phyloP scores from a whole-genome alignment of 64 coral and sea anemone species.

The Montipora cactus region DNA sequence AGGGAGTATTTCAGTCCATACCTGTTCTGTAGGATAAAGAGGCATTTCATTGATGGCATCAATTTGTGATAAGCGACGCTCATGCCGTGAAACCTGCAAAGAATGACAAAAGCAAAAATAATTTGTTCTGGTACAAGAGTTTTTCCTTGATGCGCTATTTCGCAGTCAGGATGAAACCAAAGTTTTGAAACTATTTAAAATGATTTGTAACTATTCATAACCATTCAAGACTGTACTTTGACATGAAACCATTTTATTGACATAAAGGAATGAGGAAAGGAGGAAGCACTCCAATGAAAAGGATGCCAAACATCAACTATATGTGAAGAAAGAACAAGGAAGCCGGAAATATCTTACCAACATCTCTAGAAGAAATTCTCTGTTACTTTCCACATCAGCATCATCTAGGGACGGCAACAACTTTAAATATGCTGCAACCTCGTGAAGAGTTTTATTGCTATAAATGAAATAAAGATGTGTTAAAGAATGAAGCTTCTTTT shows the following conservation, averaged over 20 bases:
- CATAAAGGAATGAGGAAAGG: no score
- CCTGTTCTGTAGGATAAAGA: conserved; percentile 96
- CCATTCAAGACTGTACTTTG: no score
- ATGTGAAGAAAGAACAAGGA: no score
- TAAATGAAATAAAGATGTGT: not conserved
- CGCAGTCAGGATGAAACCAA: not conserved
- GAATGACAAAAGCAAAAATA: not conserved
- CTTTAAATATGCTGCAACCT: conserved; percentile 97
- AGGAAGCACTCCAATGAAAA: no score
- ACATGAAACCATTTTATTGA: no score
- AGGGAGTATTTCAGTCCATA: not conserved
- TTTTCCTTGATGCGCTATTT: not conserved
- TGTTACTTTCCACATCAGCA: conserved; percentile 62
- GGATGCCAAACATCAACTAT: not conserved
- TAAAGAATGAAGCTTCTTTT: not conserved
- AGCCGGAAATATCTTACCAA: conserved; percentile 58
- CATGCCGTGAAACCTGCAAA: conserved; percentile 91
- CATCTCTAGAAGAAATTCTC: conserved; percentile 93
- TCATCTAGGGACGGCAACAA: conserved; percentile 78
- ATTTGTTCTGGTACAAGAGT: no score
- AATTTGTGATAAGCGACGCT: conserved; percentile 94
- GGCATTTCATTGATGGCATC: conserved; percentile 99
- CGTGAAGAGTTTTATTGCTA: conserved; percentile 88
- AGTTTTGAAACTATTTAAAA: no score
- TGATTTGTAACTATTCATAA: no score